Percentiles rank a stretch among this genome's conserved stretches.
Evolutionary conservation across 2,113 vertebrate species (phyloP).

Genomic region (Thinocorus orbignyianus): DNA sequence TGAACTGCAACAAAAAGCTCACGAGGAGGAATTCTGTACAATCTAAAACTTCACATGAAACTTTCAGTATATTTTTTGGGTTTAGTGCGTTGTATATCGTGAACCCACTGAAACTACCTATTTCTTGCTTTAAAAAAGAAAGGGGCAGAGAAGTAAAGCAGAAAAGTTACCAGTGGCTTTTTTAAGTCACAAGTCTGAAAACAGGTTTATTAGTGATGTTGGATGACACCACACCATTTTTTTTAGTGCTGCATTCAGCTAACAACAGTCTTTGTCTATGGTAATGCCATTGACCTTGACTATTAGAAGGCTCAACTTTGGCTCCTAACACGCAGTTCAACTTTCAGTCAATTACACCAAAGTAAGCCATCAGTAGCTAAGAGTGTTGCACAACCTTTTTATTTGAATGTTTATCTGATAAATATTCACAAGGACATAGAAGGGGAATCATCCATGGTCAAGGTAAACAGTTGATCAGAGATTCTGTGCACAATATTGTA

Average conservation of each 20-base stretch:
- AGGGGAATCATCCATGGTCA: neutral
- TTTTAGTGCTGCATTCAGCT: neutral
- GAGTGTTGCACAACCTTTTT: neutral
- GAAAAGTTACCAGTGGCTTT: neutral
- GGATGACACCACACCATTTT: neutral
- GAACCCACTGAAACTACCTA: neutral
- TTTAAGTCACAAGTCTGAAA: neutral
- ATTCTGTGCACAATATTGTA: neutral
- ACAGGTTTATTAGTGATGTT: neutral
- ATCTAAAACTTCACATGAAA: neutral
- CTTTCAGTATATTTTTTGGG: neutral
- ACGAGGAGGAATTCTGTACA: neutral
- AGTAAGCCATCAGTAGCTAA: neutral
- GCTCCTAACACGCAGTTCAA: neutral
- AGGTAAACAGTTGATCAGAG: neutral
- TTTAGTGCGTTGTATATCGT: neutral
- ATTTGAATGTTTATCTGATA: neutral
- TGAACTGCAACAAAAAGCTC: neutral
- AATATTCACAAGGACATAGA: conserved; percentile 21
- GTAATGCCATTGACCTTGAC: neutral
- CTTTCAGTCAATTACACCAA: neutral
- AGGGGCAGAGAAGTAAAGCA: neutral
- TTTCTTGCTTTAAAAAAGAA: neutral
- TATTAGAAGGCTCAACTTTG: neutral
- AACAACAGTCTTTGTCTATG: neutral